Percentiles rank a stretch among this genome's conserved stretches.
phyloP scores from a whole-genome alignment of 2,113 vertebrate species.

The Ifrita kowaldi region DNA sequence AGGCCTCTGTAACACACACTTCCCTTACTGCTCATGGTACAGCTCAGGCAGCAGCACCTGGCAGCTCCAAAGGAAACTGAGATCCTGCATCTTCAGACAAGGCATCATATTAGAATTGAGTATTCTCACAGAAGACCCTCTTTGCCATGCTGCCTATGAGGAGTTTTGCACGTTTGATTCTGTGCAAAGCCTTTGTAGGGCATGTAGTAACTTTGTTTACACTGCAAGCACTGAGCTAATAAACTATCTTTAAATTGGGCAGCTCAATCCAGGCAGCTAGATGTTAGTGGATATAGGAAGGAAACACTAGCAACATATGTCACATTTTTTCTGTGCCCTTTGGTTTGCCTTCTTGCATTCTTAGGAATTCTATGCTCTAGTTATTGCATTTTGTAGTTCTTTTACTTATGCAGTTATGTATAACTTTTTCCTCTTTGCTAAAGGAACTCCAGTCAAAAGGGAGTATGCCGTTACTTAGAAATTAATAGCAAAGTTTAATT shows the following conservation, averaged over 20 bases:
- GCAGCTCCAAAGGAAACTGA: not conserved
- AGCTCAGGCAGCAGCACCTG: not conserved
- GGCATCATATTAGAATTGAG: not conserved
- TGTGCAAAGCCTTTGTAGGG: not conserved
- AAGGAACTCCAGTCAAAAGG: not conserved
- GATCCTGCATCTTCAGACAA: not conserved
- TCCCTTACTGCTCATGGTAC: not conserved
- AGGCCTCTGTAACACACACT: rapidly evolving
- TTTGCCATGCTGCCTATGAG: not conserved
- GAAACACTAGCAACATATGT: not conserved
- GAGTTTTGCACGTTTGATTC: not conserved
- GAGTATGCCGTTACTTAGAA: not conserved
- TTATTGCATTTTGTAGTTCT: not conserved
- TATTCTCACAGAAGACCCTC: not conserved
- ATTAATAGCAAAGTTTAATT: not conserved
- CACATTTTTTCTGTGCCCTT: not conserved
- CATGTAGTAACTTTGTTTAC: not conserved
- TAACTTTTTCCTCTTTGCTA: not conserved
- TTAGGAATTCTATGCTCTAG: not conserved
- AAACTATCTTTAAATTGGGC: not conserved
- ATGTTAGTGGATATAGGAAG: not conserved
- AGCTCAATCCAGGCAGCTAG: not conserved
- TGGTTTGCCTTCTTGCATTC: not conserved
- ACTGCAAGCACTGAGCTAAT: not conserved
- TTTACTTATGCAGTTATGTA: not conserved